Base-by-base conservation (phyloP, 2,888 invertebrate genomes). In the Cerastoderma edule region DNA sequence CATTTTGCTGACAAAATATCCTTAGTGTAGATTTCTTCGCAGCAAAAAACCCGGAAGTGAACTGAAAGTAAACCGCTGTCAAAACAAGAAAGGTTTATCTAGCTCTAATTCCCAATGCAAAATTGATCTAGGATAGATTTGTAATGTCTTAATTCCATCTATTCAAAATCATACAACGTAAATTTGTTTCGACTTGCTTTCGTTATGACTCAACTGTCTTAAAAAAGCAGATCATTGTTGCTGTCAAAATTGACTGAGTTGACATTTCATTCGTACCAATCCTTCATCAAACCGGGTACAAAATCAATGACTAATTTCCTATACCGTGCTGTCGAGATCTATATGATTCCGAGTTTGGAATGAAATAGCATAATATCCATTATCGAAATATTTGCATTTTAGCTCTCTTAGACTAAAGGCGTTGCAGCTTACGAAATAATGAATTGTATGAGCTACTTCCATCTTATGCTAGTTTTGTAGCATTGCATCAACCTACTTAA, bases 41-140 rank as follows among this genome's bases (percentile, higher is more conserved):
- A 16, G 10, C 27, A 74, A 78, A 80, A 84, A n/a, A n/a, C 84
- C 84, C 84, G 84, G 84, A 84, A 84, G 84, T 80, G 77, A 79
- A 33, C 74, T 48, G 5, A 48, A 24, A 28, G 28, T 44, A 44
- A 66, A 33, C 66, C 24, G 50, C 60, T 60, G 60, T 60, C 60
- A 60, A 60, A 39, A n/a, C n/a, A 19, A 32, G 39, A 8, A 39
- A 10, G 16, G 8, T 16, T 8, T 13, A 13, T 39, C 39, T 39
- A 39, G 16, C 10, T 13, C 39, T 39, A 39, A 16, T 39, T 39
- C 16, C 16, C 39, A 39, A 39, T 39, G 16, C 16, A 39, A 39
- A 13, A 39, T 13, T 39, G 8, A 13, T 39, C 10, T 13, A 8
- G 16, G 39, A 39, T 39, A 39, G n/a, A 39, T 39, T 39, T 39